Base-by-base conservation (phyloP, 1,140 invertebrate genomes). In the Diabrotica virgifera region DNA sequence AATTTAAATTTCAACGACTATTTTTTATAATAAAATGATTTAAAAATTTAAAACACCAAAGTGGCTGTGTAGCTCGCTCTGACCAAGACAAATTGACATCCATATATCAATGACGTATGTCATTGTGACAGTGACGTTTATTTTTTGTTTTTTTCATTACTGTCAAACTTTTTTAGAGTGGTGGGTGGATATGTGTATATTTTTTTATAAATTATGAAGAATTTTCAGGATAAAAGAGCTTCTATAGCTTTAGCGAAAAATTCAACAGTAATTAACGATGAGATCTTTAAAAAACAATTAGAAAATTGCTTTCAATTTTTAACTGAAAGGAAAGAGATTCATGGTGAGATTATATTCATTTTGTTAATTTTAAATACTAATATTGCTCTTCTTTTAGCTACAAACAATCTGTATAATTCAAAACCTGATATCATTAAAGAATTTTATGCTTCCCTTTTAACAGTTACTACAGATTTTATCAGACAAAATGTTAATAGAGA, bases 341-440 rank as follows among this genome's bases (percentile, higher is more conserved):
- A 76, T 71, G 73, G 79, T 79, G 71, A 72, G 67, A 65, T 50
- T 40, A 9, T 52, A 38, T 35, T 46, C 52, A 64, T 3, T 55
- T 56, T 59, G 7, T 59, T 53, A 53, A 63, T 61, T 59, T 52
- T 67, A 70, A 40, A 68, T 9, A 64, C 10, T 52, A 35, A n/a
- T 40, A 36, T 9, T 51, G 52, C 14, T 54, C 53, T 63, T 40
- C 65, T 72, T 75, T 8, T 56, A 77, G 67, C 66, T 65, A 59
- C 75, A n/a, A 68, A 61, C 50, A 66, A 70, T 50, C 61, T 78
- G 52, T 72, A 76, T 62, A 75, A 75, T 37, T 77, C 77, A 0
- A 82, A 79, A 66, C 66, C 78, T 11, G 78, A 79, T 66, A 52
- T 80, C 24, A 62, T 81, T 12, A 83, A 83, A 67, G 72, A 76